Evolutionary conservation across 2,113 vertebrate genomes (phyloP).

Genomic region (Coptodon rendalli): DNA sequence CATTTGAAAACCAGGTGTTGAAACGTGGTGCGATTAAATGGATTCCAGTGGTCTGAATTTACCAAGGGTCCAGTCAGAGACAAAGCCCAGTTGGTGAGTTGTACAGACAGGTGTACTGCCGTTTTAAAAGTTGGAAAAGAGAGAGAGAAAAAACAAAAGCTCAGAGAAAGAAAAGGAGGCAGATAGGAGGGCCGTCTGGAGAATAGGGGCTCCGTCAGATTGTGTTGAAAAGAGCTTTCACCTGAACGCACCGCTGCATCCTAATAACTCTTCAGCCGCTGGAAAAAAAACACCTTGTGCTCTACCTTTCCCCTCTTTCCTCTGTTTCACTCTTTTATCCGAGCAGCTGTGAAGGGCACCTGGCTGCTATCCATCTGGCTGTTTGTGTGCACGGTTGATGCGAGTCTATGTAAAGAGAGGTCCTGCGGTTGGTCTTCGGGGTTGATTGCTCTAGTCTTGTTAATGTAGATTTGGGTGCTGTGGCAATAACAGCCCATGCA

Average conservation of each 20-base stretch:
- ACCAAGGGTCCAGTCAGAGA: neutral
- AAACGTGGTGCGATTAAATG: conserved; percentile 26
- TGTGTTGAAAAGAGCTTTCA: conserved; percentile 61
- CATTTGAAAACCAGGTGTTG: neutral
- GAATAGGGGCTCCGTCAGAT: conserved; percentile 59
- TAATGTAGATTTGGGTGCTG: conserved; percentile 58
- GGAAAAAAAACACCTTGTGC: conserved; percentile 6
- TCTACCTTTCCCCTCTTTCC: conserved; percentile 12
- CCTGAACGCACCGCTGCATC: conserved; percentile 69
- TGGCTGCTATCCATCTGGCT: conserved; percentile 38
- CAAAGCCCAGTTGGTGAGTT: conserved; percentile 7
- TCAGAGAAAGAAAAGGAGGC: conserved; percentile 6
- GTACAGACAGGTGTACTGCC: conserved; percentile 32
- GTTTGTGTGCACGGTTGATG: neutral
- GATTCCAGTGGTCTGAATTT: conserved; percentile 18
- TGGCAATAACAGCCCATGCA: neutral
- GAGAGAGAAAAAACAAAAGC: neutral
- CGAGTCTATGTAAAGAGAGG: conserved; percentile 39
- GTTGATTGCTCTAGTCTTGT: conserved; percentile 34
- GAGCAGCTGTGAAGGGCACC: conserved; percentile 58
- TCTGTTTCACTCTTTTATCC: conserved; percentile 26
- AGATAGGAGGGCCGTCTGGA: conserved; percentile 1
- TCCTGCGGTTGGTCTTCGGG: conserved; percentile 1
- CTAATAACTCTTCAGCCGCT: conserved; percentile 58
- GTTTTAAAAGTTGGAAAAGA: conserved; percentile 5